Evolutionary conservation across 2,888 invertebrate genomes (phyloP), one percentile per base, ranked within the genome.

Genomic region (Corbicula japonica): DNA sequence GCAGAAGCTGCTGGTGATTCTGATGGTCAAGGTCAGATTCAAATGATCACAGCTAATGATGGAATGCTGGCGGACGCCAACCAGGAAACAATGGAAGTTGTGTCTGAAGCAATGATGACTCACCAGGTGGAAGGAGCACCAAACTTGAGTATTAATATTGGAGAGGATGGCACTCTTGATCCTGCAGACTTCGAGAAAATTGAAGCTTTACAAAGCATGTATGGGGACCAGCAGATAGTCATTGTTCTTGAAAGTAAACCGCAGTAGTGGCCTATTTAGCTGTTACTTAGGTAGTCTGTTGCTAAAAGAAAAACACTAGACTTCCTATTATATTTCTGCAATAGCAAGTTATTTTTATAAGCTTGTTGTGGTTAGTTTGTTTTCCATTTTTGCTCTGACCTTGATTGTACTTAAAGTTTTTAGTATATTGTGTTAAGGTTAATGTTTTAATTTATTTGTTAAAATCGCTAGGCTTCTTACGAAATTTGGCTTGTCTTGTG

Each of bases 111-210:
- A 26, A 66, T 35, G 35, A 46, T 44, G 26, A 30, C 30, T 12
- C 38, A n/a, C 35, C 58, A 65, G 28, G 38, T 38, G 12, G 50
- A 30, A 23, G 68, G 48, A 3, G 56, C 62, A 18, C 71, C 77
- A 54, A 80, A 83, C 50, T 72, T 83, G 21, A 83, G 83, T 56
- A 83, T 83, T 12, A 83, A 83, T 38, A 83, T 83, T 41, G 75
- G 77, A 18, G 83, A 80, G 54, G 83, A 83, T 75, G 83, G 83
- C 4, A 77, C 80, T 8, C 77, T 83, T 5, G 65, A 83, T 52
- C 56, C 63, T 15, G 80, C 77, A 1, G 83, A 83, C 48, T 73
- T 79, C 54, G 83, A 83, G 52, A 81, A 81, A 34, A 82, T 82
- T 58, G 78, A 82, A 54, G 83, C 83, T 12, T 46, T 83, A 12